Evolutionary conservation across 1,140 invertebrate species (phyloP).

Genomic region (Epicauta chinensis): DNA sequence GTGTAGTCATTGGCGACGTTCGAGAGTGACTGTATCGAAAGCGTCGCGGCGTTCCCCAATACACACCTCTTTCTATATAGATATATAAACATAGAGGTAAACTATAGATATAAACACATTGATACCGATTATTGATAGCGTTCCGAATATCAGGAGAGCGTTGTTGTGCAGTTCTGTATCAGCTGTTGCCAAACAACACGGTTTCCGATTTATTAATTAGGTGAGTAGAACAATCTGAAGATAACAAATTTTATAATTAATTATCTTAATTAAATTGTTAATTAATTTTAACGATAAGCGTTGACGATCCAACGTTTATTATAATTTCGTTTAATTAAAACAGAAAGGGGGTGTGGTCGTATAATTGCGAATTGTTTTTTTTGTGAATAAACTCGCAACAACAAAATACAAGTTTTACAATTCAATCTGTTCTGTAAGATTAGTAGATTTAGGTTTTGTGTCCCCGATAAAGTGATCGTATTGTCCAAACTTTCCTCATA

Average conservation of each 20-base stretch:
- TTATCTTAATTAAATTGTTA: slow-evolving; percentile 1
- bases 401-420: too few species aligned
- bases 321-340: background rate
- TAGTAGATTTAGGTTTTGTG: too few species aligned
- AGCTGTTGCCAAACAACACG: background rate
- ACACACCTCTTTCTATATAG: too few species aligned
- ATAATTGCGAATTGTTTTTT: too few species aligned
- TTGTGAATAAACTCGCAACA: too few species aligned
- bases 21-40: slow-evolving; percentile 6
- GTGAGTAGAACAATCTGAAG: slow-evolving; percentile 5
- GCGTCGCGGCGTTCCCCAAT: slow-evolving; percentile 4
- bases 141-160: background rate
- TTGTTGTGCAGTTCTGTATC: background rate
- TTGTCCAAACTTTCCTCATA: too few species aligned
- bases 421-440: too few species aligned
- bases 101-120: too few species aligned
- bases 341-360: slow-evolving; percentile 4
- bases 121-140: slow-evolving; percentile 14
- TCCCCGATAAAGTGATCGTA: too few species aligned
- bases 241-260: background rate
- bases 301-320: too few species aligned
- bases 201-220: background rate
- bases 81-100: too few species aligned
- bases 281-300: too few species aligned
- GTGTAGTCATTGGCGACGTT: slow-evolving; percentile 16